Evolutionary conservation across 1,140 invertebrate genomes (phyloP), one percentile per base, ranked within the genome.

Genomic region (Coboldia fuscipes): DNA sequence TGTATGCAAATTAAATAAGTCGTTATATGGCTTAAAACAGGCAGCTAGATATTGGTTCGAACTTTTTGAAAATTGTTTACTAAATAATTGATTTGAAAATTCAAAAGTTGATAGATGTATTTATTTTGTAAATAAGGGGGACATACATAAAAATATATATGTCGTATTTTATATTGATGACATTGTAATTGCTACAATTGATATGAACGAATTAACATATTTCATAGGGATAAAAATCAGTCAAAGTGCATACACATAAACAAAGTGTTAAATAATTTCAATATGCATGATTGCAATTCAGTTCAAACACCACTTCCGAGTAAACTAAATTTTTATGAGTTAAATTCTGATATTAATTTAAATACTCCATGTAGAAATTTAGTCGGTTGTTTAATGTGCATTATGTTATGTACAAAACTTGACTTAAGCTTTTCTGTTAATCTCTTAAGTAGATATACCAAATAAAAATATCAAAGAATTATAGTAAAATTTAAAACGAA

Each of bases 11-110:
- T 37, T 60, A 26, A 48, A 51, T 6, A 58, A 53, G 42, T 45
- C 47, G 18, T 24, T 60, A 2, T 58, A 60, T 49, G 57, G 56
- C 0, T 41, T 59, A 18, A 59, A 57, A 43, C 50, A 58, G 38
- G 44, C 47, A 1, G 44, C 40, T 3, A 29, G 42, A 14, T 28
- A 30, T 20, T 54, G 48, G 48, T 47, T 44, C 24, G 46, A 45
- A 12, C 22, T 6, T 23, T 23, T 23, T 23, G 6, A 23, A 7
- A 23, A 23, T 6, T 23, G 6, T 23, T 7, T 23, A 12, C 22
- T 23, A 12, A 6, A 12, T 7, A 23, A 7, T 12, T 6, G 22
- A 6, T 23, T 23, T 12, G 12, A 23, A 23, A 6, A 12, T 7
- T 23, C 6, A 6, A 23, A 7, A 12, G 6, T 12, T 7, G 22